phyloP scores from a whole-genome alignment of 2,797 vertebrate genomes.

The Acipenser transmontanus region DNA sequence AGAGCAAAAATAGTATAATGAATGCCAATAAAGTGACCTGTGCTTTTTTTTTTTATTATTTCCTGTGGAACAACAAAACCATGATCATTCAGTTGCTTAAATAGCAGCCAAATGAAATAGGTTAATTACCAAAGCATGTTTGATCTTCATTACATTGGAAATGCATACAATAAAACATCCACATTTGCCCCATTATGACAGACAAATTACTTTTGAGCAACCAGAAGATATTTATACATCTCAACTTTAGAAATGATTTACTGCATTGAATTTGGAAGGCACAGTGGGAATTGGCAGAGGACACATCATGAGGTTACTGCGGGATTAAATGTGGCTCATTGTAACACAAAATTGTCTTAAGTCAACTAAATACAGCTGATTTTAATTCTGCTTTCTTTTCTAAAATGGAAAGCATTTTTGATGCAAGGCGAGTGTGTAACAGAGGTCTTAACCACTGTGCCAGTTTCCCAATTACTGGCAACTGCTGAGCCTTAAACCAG shows the following conservation, averaged over 20 bases:
- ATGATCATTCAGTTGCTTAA: not conserved
- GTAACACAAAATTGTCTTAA: conserved; percentile 62
- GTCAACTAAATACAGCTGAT: conserved; percentile 68
- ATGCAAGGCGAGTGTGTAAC: conserved; percentile 41
- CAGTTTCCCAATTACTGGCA: conserved; percentile 56
- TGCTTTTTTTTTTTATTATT: not conserved
- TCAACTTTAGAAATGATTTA: conserved; percentile 53
- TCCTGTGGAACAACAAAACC: not conserved
- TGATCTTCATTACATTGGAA: conserved; percentile 45
- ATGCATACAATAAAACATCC: conserved; percentile 34
- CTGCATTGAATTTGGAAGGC: conserved; percentile 58
- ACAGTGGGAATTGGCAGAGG: conserved; percentile 59
- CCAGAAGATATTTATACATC: conserved; percentile 48
- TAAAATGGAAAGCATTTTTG: conserved; percentile 53
- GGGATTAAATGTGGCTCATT: conserved; percentile 66
- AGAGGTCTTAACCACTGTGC: conserved; percentile 44
- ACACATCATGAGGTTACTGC: conserved; percentile 61
- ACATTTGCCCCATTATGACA: conserved; percentile 36
- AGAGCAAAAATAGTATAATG: not conserved
- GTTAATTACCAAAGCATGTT: conserved; percentile 50
- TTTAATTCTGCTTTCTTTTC: conserved; percentile 67
- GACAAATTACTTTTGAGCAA: conserved; percentile 27
- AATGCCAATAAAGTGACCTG: conserved; percentile 1
- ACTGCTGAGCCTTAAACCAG: conserved; percentile 54
- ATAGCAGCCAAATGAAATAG: conserved; percentile 45